A percentile compares a stretch with the other conserved stretches of the same genome.
These are phyloP conservation scores for Hypomecis punctinalis DNA, from an alignment of 2,888 invertebrate species.

Conservation along the genomic window DNA sequence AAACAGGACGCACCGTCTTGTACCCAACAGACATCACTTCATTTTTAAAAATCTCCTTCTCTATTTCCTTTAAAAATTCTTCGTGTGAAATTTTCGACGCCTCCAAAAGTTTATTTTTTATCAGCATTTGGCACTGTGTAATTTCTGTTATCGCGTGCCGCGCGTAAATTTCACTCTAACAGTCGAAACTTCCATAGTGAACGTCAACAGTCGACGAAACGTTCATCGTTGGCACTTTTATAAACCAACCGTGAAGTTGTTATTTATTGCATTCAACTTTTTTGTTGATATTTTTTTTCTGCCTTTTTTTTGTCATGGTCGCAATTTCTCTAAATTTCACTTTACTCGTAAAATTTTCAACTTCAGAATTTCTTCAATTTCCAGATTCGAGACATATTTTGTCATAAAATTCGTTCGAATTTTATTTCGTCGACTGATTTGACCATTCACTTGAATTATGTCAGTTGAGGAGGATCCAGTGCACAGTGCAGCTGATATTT, in stretches of 20 bases:
- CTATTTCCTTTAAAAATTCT: constrained; percentile 25
- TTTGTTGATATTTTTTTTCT: constrained; percentile 2
- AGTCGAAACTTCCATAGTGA: constrained; percentile 52
- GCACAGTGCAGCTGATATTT: constrained; percentile 56
- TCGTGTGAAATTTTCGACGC: constrained; percentile 34
- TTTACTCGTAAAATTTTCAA: too few species aligned
- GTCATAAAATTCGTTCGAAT: constrained; percentile 15
- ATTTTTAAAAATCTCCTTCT: constrained; percentile 28
- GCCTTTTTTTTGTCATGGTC: background rate
- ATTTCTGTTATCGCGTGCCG: constrained; percentile 69
- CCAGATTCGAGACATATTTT: constrained; percentile 19
- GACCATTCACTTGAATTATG: constrained; percentile 56
- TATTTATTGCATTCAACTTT: constrained; percentile 16
- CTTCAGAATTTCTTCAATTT: constrained; percentile 6
- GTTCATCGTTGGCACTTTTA: constrained; percentile 60
- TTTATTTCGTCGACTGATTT: constrained; percentile 55
- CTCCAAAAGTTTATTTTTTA: constrained; percentile 36
- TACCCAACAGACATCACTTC: constrained; percentile 54
- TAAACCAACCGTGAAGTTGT: constrained; percentile 38
- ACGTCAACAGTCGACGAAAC: constrained; percentile 75
- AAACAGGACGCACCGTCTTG: constrained; percentile 75
- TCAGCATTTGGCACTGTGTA: constrained; percentile 45
- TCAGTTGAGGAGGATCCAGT: constrained; percentile 70
- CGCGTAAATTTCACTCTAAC: constrained; percentile 68
- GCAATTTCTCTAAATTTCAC: constrained; percentile 10